Evolutionary conservation across 1,140 invertebrate genomes (phyloP), one percentile per base, ranked within the genome.

Genomic region (Cotesia vestalis): DNA sequence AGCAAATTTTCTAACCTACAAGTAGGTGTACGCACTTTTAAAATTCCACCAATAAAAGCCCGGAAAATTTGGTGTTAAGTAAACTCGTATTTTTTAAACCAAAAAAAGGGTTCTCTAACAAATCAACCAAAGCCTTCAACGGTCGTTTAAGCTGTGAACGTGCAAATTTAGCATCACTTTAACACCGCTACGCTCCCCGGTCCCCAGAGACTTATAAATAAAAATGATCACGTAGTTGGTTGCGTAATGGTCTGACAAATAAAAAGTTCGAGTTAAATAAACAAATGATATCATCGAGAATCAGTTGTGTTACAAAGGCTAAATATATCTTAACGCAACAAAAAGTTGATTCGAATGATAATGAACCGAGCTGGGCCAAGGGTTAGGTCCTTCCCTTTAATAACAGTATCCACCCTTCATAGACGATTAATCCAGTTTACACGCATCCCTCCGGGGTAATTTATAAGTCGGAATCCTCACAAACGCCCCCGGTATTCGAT

Each of bases 401-500:
- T 20, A 66, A 62, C 66, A 55, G 69, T 40, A 67, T 59, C 55
- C 80, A 80, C 85, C 83, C 83, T 85, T 85, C 81, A 85, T 85
- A 86, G 83, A 85, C 84, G 81, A 87, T 87, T 87, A 87, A 87
- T 87, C 85, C 85, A 84, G 84, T 86, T 87, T 87, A 85, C 78
- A 83, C 77, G 84, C 80, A 85, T n/a, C 40, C 52, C 59, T n/a
- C 11, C 74, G 75, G 79, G 80, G 77, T 76, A 80, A 78, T 77
- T 78, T 27, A 80, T 83, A 84, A 86, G 84, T 82, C 78, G 80
- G 84, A 86, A 86, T 85, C 86, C 85, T 76, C 82, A 86, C 84
- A 87, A 87, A 75, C 82, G 85, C 83, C 80, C 81, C 79, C 80
- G 77, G 81, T 85, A 85, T 85, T 84, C 78, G 78, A 84, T 85